Percentiles rank a stretch among this genome's conserved stretches.
Conservation (phyloP, 2,888 invertebrate species). For the Electrophaes corylata region DNA sequence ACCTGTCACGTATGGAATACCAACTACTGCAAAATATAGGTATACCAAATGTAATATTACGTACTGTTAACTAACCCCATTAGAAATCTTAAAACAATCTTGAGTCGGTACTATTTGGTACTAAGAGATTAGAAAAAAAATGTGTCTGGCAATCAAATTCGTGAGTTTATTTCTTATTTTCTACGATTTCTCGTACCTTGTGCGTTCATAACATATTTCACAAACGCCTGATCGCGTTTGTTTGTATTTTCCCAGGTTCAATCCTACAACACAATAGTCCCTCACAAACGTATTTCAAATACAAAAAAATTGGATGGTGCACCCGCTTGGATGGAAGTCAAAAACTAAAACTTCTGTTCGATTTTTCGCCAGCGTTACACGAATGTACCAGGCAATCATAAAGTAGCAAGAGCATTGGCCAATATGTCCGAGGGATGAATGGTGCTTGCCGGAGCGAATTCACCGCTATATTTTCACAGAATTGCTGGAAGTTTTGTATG, state of each 20-base stretch:
- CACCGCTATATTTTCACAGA: constrained; percentile 20
- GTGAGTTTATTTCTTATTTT: too few species aligned
- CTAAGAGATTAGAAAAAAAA: too few species aligned
- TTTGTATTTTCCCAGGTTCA: background rate
- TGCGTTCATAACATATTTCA: too few species aligned
- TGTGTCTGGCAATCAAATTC: too few species aligned
- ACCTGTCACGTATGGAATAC: too few species aligned
- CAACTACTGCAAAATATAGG: too few species aligned
- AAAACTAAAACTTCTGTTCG: constrained; percentile 25
- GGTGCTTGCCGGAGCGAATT: constrained; percentile 16
- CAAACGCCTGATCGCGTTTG: too few species aligned
- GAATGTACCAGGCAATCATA: constrained; percentile 29
- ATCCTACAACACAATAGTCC: background rate
- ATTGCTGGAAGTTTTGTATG: constrained; percentile 21
- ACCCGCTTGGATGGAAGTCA: constrained; percentile 21
- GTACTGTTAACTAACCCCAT: too few species aligned
- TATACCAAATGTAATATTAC: too few species aligned
- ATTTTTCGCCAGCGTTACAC: constrained; percentile 14
- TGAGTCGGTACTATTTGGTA: too few species aligned
- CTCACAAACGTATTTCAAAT: constrained; percentile 8
- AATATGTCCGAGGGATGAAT: constrained; percentile 28
- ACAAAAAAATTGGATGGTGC: constrained; percentile 12
- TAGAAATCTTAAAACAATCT: too few species aligned
- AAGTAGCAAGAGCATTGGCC: constrained; percentile 22
- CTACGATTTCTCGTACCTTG: too few species aligned